A percentile compares a stretch with the other conserved stretches of the same genome.
Evolutionary conservation across 2,113 vertebrate species (phyloP).

Genomic region (Tringa solitaria): DNA sequence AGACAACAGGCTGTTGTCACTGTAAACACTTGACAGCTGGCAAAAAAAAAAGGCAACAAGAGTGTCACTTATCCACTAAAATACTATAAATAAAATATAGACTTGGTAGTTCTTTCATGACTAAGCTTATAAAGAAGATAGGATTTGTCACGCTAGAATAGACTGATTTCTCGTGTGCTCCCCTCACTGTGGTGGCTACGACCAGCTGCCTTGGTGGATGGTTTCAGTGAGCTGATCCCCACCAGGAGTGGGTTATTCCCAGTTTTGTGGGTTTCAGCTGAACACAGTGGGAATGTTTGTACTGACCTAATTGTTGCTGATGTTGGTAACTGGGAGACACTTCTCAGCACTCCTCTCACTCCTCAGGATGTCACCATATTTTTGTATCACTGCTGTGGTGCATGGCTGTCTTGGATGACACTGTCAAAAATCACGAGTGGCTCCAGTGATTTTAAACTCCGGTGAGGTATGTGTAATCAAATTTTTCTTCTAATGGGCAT

Average conservation of each 20-base stretch:
- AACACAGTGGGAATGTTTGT: background rate
- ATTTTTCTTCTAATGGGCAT: background rate
- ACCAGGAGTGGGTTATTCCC: background rate
- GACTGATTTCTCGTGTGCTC: background rate
- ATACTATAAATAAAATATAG: constrained; percentile 33
- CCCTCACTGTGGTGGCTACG: background rate
- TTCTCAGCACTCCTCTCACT: background rate
- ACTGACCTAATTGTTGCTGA: background rate
- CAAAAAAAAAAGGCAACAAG: background rate
- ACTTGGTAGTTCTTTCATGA: constrained; percentile 1
- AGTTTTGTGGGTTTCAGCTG: background rate
- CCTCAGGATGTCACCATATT: background rate
- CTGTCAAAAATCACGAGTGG: background rate
- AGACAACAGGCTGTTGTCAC: constrained; percentile 23
- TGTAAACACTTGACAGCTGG: constrained; percentile 10
- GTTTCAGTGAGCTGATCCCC: background rate
- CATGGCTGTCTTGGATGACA: background rate
- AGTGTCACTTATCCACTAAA: constrained; percentile 26
- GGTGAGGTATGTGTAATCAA: background rate
- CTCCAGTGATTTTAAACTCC: background rate
- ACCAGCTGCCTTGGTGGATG: background rate
- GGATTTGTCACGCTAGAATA: background rate
- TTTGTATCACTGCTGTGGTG: background rate
- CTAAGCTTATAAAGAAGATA: background rate
- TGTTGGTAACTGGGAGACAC: background rate